Conservation (phyloP, 2,113 vertebrate genomes). For the Phocoena sinus region DNA sequence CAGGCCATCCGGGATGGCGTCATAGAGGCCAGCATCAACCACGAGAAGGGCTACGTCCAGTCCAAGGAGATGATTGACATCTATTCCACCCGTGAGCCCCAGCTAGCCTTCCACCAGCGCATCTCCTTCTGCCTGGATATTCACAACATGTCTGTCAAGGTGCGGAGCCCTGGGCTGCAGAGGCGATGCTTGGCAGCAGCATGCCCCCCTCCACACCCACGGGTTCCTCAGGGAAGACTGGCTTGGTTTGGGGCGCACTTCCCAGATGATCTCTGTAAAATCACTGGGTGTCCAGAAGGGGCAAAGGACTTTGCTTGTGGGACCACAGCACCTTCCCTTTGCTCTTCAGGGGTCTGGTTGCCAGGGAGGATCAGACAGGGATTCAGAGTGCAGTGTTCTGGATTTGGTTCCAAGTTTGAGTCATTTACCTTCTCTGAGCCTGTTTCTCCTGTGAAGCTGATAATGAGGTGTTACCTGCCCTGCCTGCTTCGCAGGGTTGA, state of each 20-base stretch:
- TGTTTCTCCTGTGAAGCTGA: neutral
- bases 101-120: conserved; percentile 97
- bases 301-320: neutral
- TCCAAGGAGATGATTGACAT: conserved; percentile 98
- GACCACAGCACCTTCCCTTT: neutral
- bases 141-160: conserved; percentile 99
- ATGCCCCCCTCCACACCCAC: accelerated
- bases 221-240: neutral
- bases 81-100: conserved; percentile 96
- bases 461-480: neutral
- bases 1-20: conserved; percentile 97
- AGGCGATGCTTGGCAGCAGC: accelerated
- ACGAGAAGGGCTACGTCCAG: conserved; percentile 97
- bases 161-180: conserved; percentile 48
- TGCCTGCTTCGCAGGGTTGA: neutral
- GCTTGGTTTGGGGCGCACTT: neutral
- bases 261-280: neutral
- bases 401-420: neutral
- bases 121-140: conserved; percentile 99
- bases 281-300: neutral
- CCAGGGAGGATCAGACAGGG: neutral
- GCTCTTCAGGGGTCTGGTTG: neutral
- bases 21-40: conserved; percentile 98
- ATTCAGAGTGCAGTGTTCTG: neutral
- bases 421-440: neutral